These are phyloP conservation scores for Ichneumoninae sp. DNA, from an alignment of 2,888 invertebrate species.

Conservation along the genomic window DNA sequence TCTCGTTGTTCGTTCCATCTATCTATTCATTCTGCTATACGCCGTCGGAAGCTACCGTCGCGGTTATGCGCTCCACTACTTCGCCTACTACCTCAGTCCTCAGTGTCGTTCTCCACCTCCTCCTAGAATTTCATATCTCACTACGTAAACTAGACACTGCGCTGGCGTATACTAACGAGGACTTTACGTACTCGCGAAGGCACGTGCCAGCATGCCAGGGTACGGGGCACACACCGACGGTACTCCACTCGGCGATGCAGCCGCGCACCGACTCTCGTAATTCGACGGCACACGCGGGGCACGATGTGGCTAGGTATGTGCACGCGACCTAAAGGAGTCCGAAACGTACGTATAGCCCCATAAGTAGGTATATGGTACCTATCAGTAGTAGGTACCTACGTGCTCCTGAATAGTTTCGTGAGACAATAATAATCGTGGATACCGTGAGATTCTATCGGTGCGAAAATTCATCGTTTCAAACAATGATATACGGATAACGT, in stretches of 20 bases:
- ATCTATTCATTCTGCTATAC: conserved; percentile 40
- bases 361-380: conserved; percentile 48
- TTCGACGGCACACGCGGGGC: conserved; percentile 52
- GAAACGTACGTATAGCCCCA: conserved; percentile 41
- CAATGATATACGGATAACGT: not conserved
- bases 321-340: conserved; percentile 58
- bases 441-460: conserved; percentile 17
- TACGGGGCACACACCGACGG: conserved; percentile 40
- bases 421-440: conserved; percentile 48
- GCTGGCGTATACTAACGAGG: conserved; percentile 73
- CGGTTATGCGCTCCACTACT: conserved; percentile 55
- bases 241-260: conserved; percentile 25
- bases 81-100: conserved; percentile 58
- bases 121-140: conserved; percentile 75
- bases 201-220: conserved; percentile 64
- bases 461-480: conserved; percentile 20
- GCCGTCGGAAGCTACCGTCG: conserved; percentile 50
- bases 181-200: conserved; percentile 69
- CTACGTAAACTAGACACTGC: conserved; percentile 75
- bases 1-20: conserved; percentile 34
- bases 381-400: conserved; percentile 23
- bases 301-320: conserved; percentile 42
- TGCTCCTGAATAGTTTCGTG: conserved; percentile 18
- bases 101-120: conserved; percentile 54
- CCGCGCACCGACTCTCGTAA: conserved; percentile 50